phyloP scores from a whole-genome alignment of 2,113 vertebrate species.

The Boulengerochromis microlepis region DNA sequence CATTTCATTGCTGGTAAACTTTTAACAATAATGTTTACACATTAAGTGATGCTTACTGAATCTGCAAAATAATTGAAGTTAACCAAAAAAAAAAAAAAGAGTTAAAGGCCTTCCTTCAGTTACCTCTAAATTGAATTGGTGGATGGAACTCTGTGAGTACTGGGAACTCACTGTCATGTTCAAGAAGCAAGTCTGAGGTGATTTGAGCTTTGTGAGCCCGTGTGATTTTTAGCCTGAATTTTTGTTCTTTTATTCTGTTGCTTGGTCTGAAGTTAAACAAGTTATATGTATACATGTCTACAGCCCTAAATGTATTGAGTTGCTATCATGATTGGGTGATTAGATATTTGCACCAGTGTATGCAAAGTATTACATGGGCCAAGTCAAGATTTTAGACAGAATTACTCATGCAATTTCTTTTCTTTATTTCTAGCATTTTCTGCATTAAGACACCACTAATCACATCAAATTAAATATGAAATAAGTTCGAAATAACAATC shows the following conservation, averaged over 20 bases:
- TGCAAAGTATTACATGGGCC: background rate
- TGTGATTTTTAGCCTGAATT: background rate
- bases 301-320: background rate
- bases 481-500: background rate
- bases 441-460: background rate
- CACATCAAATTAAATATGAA: background rate
- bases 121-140: background rate
- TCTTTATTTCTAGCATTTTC: background rate
- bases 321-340: background rate
- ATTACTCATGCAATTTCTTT: background rate
- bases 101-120: background rate
- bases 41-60: background rate
- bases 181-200: background rate
- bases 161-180: background rate
- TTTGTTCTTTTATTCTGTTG: background rate
- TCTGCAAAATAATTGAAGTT: background rate
- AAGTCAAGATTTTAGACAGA: background rate
- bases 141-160: background rate
- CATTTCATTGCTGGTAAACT: background rate
- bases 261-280: background rate
- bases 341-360: background rate
- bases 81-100: background rate
- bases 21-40: background rate
- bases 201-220: background rate
- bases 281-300: background rate